Evolutionary conservation across 2,797 vertebrate genomes (phyloP).

Genomic region (Lagorchestes hirsutus): DNA sequence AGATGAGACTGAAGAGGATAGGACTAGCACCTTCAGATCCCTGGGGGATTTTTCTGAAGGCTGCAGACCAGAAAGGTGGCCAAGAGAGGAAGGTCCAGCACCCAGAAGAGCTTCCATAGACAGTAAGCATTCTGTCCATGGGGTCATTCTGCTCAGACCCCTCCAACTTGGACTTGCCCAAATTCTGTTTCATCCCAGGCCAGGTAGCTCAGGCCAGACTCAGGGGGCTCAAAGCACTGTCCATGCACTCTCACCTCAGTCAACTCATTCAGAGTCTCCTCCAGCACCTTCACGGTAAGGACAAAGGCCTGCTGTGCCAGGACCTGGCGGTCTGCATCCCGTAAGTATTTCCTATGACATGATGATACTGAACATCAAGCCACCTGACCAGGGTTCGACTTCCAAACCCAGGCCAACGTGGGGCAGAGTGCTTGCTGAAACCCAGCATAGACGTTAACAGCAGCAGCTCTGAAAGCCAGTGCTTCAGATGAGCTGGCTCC

Average conservation of each 20-base stretch:
- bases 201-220: too few relatives aligned
- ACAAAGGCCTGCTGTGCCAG: constrained; percentile 97
- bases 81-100: too few relatives aligned
- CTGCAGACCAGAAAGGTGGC: too few relatives aligned
- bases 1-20: not conserved
- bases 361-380: constrained; percentile 20
- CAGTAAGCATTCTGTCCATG: too few relatives aligned
- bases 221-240: too few relatives aligned
- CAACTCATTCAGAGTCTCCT: constrained; percentile 96
- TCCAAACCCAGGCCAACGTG: not conserved
- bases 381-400: fast-evolving
- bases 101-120: too few relatives aligned
- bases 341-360: constrained; percentile 94
- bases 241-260: constrained; percentile 88
- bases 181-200: too few relatives aligned
- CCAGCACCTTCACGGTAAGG: constrained; percentile 97
- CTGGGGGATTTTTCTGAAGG: too few relatives aligned
- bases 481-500: not conserved
- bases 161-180: too few relatives aligned
- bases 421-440: not conserved
- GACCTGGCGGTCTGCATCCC: constrained; percentile 99
- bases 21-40: not conserved
- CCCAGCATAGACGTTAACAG: fast-evolving
- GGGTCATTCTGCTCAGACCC: too few relatives aligned
- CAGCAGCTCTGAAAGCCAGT: not conserved